Base-by-base conservation (phyloP, 2,888 invertebrate genomes). In the Platerodrilus igneus region DNA sequence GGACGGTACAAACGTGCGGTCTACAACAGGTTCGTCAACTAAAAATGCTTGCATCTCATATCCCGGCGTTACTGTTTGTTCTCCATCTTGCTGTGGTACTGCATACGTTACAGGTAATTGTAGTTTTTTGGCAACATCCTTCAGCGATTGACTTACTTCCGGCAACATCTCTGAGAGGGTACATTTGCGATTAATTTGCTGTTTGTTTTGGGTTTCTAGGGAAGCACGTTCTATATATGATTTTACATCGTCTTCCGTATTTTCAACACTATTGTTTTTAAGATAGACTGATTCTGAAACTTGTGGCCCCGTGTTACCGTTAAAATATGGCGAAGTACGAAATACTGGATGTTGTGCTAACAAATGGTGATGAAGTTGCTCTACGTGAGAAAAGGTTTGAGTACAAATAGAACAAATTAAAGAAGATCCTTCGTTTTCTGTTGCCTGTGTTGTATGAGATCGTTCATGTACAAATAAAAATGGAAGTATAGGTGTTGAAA, bases 1-100 rank as follows among this genome's bases (percentile, higher is more conserved):
- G 58, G 93, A 90, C 53, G 94, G 89, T 62, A 90, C 83, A 70
- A 93, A 86, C 66, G 83, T 80, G 37, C 63, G 57, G 44, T 67
- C 65, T 29, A 51, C 30, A 23, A 58, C 53, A 36, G 60, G 58
- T 68, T 88, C 86, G 68, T 83, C 80, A 57, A 92, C 75, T 57
- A 90, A 77, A 72, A 94, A 95, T 41, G 93, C 88, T 74, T 94
- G 94, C 92, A 94, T 93, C 53, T 88, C 81, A 62, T 86, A 84
- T 52, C 60, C 63, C 26, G 59, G 51, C 18, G 46, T 35, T 26
- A 17, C 31, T 20, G 23, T 32, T 16, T 48, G 48, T 22, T 52
- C 53, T 18, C 50, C 51, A 6, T 35, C 36, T 10, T 50, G 47
- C 56, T 75, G 77, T 3, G 83, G 83, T 58, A 80, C 69, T 16